Evolutionary conservation across 2,888 invertebrate genomes (phyloP).

Genomic region (Leucania comma): DNA sequence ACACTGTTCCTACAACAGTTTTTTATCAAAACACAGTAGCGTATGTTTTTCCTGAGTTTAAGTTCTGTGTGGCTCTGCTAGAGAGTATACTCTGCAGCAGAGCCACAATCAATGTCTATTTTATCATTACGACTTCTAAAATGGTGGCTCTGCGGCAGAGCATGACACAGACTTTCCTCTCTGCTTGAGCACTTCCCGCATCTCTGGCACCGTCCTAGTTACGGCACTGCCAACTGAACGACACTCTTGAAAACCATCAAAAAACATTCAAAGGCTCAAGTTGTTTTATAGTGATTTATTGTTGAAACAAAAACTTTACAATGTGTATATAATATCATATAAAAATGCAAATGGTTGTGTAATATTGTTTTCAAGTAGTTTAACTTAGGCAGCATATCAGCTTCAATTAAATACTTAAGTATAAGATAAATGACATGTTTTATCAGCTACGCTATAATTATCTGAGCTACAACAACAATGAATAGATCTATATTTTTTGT

Average conservation of each 20-base stretch:
- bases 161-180: too few relatives aligned
- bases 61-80: too few relatives aligned
- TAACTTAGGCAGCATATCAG: slow-evolving; percentile 41
- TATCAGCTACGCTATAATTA: slow-evolving; percentile 2
- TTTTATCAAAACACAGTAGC: too few relatives aligned
- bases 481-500: neutral
- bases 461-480: neutral
- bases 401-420: slow-evolving; percentile 16
- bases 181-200: too few relatives aligned
- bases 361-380: slow-evolving; percentile 17
- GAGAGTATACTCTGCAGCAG: too few relatives aligned
- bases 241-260: neutral
- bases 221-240: too few relatives aligned
- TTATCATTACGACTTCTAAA: too few relatives aligned
- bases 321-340: slow-evolving; percentile 33
- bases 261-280: slow-evolving; percentile 10
- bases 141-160: too few relatives aligned
- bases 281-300: slow-evolving; percentile 45
- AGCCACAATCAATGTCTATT: too few relatives aligned
- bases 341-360: slow-evolving; percentile 50
- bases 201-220: too few relatives aligned
- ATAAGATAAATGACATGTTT: slow-evolving; percentile 11
- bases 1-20: too few relatives aligned
- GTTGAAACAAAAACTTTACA: slow-evolving; percentile 45
- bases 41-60: too few relatives aligned